These are phyloP conservation scores for Sitta carolinensis DNA, from an alignment of 2,797 vertebrate genomes.

Conservation along the genomic window DNA sequence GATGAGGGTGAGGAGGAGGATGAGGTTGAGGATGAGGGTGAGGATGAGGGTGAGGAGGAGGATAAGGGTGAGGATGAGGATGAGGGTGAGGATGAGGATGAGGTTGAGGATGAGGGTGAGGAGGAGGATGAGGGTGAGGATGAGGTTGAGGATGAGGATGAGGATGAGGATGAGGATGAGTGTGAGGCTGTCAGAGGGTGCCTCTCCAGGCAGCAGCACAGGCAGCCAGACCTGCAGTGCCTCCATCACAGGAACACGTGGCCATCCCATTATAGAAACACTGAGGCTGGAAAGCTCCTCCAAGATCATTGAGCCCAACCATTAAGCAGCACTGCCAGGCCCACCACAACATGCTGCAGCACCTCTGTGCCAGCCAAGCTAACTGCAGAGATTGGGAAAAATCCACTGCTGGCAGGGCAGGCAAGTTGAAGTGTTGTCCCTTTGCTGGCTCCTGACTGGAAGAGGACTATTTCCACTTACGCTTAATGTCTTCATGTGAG, in stretches of 20 bases:
- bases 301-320: rapidly evolving
- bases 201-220: background rate
- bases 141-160: background rate
- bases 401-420: background rate
- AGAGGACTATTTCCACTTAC: background rate
- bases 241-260: background rate
- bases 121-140: background rate
- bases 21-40: too few species aligned
- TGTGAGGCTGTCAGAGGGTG: background rate
- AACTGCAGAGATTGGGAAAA: background rate
- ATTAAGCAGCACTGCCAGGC: background rate
- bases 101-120: background rate
- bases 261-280: rapidly evolving
- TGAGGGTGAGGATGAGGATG: too few species aligned
- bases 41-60: too few species aligned
- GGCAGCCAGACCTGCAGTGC: background rate
- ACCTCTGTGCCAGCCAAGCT: background rate
- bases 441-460: background rate
- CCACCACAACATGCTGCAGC: background rate
- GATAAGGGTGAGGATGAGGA: too few species aligned
- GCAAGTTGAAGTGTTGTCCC: background rate
- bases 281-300: background rate
- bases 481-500: background rate
- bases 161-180: background rate
- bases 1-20: background rate